These are phyloP conservation scores for Siphlonurus alternatus DNA, from an alignment of 2,888 invertebrate genomes.

Conservation along the genomic window DNA sequence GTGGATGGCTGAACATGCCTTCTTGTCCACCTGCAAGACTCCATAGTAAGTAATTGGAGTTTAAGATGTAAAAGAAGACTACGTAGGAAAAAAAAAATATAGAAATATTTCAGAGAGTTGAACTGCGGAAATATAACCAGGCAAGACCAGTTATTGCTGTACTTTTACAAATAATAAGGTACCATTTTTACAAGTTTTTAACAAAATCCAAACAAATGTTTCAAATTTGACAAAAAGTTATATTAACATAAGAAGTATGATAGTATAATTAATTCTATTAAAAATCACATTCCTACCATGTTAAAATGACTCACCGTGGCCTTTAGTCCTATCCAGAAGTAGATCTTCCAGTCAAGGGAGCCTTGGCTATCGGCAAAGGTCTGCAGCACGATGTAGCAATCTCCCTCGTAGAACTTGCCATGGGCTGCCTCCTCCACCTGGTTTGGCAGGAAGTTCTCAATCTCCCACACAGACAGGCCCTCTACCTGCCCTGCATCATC, in stretches of 20 bases:
- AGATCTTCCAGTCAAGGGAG: slow-evolving; percentile 85
- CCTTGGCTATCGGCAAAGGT: slow-evolving; percentile 70
- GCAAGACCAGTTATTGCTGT: no score
- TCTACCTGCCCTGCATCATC: slow-evolving; percentile 86
- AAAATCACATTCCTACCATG: no score
- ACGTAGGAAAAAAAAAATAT: slow-evolving; percentile 6
- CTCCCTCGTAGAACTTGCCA: slow-evolving; percentile 97
- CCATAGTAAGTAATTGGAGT: slow-evolving; percentile 15
- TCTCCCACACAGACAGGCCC: slow-evolving; percentile 94
- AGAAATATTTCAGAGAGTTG: background rate
- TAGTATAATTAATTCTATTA: no score
- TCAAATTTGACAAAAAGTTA: background rate
- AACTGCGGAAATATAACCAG: no score
- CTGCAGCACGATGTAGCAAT: slow-evolving; percentile 93
- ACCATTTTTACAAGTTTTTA: background rate
- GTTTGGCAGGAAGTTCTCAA: slow-evolving; percentile 96
- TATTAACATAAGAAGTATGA: no score
- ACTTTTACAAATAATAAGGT: slow-evolving; percentile 5
- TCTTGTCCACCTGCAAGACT: slow-evolving; percentile 72
- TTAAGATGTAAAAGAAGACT: background rate
- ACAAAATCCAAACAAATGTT: background rate
- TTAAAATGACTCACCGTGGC: slow-evolving; percentile 67
- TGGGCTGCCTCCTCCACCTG: slow-evolving; percentile 84
- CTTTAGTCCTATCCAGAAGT: slow-evolving; percentile 96
- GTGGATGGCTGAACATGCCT: slow-evolving; percentile 94